Percentiles rank a stretch among this genome's conserved stretches.
phyloP scores from a whole-genome alignment of 2,113 vertebrate species.

The Atherinomorus stipes region DNA sequence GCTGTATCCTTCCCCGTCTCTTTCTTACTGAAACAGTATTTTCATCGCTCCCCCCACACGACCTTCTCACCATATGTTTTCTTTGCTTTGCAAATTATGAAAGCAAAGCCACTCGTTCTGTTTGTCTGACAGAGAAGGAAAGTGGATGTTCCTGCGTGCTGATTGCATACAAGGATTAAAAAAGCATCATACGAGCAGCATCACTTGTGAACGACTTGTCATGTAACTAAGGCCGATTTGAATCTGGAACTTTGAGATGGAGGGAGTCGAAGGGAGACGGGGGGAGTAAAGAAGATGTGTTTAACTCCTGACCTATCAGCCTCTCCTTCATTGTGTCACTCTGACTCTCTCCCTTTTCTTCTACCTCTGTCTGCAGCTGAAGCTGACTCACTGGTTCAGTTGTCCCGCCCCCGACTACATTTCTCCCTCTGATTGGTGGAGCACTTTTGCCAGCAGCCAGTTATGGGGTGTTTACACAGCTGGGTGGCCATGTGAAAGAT shows the following conservation, averaged over 20 bases:
- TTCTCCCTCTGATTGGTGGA: conserved; percentile 44
- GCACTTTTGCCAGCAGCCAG: conserved; percentile 25
- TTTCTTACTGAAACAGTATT: conserved; percentile 6
- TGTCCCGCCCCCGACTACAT: conserved; percentile 38
- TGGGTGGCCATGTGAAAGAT: conserved; percentile 65
- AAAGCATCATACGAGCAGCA: no score
- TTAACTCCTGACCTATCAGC: conserved; percentile 72
- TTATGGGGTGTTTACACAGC: conserved; percentile 65
- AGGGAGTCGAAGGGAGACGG: conserved; percentile 27
- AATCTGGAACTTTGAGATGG: conserved; percentile 11
- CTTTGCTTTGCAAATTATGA: background rate
- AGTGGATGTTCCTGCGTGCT: background rate
- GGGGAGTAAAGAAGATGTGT: conserved; percentile 68
- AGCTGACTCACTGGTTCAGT: conserved; percentile 56
- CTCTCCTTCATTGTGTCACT: conserved; percentile 61
- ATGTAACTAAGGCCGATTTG: conserved; percentile 7
- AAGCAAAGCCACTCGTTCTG: background rate
- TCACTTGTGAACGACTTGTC: background rate
- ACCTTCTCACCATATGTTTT: background rate
- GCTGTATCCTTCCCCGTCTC: background rate
- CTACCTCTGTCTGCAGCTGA: conserved; percentile 46
- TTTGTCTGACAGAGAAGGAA: background rate
- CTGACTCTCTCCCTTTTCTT: conserved; percentile 28
- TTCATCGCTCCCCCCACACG: background rate
- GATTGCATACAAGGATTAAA: background rate